These are phyloP conservation scores for Allolobophora icterica DNA, from an alignment of 2,888 invertebrate species.

Conservation along the genomic window DNA sequence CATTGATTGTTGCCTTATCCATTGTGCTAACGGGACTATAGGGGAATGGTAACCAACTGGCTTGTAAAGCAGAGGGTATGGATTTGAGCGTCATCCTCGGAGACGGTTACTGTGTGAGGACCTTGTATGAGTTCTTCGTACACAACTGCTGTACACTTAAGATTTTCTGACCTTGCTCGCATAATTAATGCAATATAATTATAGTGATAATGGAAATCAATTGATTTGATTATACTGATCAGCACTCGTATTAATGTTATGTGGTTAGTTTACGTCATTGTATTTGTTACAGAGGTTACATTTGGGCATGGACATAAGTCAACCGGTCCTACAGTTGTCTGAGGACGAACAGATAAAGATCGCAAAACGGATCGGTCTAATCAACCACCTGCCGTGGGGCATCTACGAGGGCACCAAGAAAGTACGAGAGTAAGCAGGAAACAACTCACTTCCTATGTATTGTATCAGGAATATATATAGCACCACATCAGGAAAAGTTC, in stretches of 20 bases:
- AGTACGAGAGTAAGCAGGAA: slow-evolving; percentile 73
- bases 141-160: no score
- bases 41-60: no score
- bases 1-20: no score
- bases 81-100: no score
- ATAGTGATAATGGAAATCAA: no score
- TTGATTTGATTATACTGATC: no score
- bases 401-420: slow-evolving; percentile 81
- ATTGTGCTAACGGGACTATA: no score
- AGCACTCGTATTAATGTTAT: neutral
- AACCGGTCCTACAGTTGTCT: slow-evolving; percentile 70
- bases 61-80: no score
- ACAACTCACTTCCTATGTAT: neutral
- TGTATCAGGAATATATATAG: neutral
- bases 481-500: neutral
- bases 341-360: slow-evolving; percentile 85
- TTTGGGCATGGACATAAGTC: slow-evolving; percentile 63
- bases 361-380: slow-evolving; percentile 83
- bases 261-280: neutral
- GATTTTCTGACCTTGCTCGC: no score
- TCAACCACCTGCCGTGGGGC: slow-evolving; percentile 85
- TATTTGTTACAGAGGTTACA: slow-evolving; percentile 52
- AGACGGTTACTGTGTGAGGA: no score
- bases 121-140: no score
- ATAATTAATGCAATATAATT: no score